A percentile compares a stretch with the other conserved stretches of the same genome.
These are phyloP conservation scores for Triops longicaudatus DNA, from an alignment of 1,140 invertebrate species.

Conservation along the genomic window DNA sequence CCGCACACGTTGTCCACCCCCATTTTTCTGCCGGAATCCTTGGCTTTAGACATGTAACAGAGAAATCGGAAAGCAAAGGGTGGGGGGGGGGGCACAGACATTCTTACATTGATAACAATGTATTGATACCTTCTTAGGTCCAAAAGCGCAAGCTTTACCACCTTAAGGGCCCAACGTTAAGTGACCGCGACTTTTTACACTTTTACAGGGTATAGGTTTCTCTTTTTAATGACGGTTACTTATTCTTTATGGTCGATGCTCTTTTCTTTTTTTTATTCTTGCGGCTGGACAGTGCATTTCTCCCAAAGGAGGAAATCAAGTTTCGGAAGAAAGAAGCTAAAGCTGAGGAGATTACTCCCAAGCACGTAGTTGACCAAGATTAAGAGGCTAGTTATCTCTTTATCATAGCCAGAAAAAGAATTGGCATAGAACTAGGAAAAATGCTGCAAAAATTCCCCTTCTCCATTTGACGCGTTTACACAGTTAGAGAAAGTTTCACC, in stretches of 20 bases:
- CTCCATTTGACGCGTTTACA: neutral
- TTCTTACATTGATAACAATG: conserved; percentile 13
- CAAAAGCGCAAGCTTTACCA: neutral
- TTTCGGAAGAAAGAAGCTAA: neutral
- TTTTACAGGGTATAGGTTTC: neutral
- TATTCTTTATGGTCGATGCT: neutral
- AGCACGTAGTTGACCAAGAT: conserved; percentile 11
- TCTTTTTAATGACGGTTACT: conserved; percentile 12
- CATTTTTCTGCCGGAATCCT: neutral
- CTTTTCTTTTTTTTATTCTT: neutral
- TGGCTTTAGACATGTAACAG: neutral
- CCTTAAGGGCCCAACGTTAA: neutral
- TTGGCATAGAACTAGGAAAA: neutral
- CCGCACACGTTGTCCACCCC: conserved; percentile 4
- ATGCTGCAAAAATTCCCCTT: neutral
- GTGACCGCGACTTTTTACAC: neutral
- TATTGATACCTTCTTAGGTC: neutral
- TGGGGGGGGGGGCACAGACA: neutral
- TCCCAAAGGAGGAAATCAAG: neutral
- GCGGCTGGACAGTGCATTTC: neutral
- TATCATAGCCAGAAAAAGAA: neutral
- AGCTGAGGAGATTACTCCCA: neutral
- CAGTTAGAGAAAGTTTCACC: neutral
- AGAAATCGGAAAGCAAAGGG: neutral
- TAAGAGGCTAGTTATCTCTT: neutral